Percentiles rank a stretch among this genome's conserved stretches.
These are phyloP conservation scores for Epinotia brunnichana DNA, from an alignment of 2,888 invertebrate species.

Conservation along the genomic window DNA sequence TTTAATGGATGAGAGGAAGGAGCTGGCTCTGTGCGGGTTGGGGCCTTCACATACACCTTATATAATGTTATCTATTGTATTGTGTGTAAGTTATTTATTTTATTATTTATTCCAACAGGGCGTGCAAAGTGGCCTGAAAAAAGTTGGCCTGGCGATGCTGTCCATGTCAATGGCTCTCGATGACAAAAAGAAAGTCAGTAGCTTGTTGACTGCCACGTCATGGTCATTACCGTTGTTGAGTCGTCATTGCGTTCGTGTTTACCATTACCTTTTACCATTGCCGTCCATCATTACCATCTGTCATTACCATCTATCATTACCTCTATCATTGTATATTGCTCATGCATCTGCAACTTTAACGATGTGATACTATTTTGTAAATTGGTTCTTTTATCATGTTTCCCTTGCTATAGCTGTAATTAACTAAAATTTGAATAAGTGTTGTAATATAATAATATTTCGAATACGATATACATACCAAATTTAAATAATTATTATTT, in stretches of 20 bases:
- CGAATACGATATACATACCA: no score
- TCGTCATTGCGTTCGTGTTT: slow-evolving; percentile 5
- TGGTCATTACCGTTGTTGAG: slow-evolving; percentile 42
- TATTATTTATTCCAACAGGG: slow-evolving; percentile 66
- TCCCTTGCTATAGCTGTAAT: background rate
- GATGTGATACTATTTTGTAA: background rate
- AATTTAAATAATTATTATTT: no score
- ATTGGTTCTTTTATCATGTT: background rate
- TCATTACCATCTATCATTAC: slow-evolving; percentile 19
- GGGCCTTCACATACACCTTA: background rate
- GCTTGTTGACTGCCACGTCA: slow-evolving; percentile 54
- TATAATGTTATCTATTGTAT: slow-evolving; percentile 33
- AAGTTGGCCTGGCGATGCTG: slow-evolving; percentile 75
- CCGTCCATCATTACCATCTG: slow-evolving; percentile 32
- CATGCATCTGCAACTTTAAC: background rate
- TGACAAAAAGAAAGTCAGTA: slow-evolving; percentile 77
- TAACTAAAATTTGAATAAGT: no score
- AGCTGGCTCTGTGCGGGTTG: background rate
- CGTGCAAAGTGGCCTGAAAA: slow-evolving; percentile 71
- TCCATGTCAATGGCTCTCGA: slow-evolving; percentile 69
- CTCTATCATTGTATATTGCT: background rate
- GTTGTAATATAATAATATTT: no score
- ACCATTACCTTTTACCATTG: slow-evolving; percentile 10
- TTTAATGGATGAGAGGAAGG: no score
- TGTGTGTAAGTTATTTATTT: slow-evolving; percentile 23